Percentiles rank a stretch among this genome's conserved stretches.
These are phyloP conservation scores for Asarcornis scutulata DNA, from an alignment of 2,113 vertebrate genomes.

Conservation along the genomic window DNA sequence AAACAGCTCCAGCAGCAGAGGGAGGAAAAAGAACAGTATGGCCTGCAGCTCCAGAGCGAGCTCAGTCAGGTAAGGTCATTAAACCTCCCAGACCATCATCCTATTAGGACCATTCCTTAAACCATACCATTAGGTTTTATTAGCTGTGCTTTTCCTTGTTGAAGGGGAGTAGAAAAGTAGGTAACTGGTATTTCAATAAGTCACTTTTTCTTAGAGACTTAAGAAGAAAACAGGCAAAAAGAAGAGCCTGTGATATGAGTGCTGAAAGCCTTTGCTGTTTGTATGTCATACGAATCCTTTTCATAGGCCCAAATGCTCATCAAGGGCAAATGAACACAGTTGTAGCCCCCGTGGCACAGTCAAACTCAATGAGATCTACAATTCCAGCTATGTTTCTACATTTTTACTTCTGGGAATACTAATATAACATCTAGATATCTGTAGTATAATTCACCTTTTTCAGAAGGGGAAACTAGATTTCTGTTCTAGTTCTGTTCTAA, in stretches of 20 bases:
- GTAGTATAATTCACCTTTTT: neutral
- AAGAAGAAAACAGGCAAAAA: neutral
- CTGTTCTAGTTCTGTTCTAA: neutral
- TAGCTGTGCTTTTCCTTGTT: neutral
- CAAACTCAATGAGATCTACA: neutral
- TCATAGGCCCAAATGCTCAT: neutral
- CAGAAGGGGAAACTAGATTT: neutral
- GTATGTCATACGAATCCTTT: neutral
- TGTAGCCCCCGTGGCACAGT: neutral
- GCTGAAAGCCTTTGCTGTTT: neutral
- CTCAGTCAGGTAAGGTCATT: conserved; percentile 86
- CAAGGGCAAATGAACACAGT: neutral
- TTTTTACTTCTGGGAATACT: neutral
- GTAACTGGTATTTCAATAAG: neutral
- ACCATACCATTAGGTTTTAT: neutral
- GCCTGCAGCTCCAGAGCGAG: conserved; percentile 90
- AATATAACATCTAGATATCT: neutral
- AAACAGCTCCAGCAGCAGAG: conserved; percentile 94
- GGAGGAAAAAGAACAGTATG: conserved; percentile 92
- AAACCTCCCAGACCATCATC: neutral
- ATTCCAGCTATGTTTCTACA: neutral
- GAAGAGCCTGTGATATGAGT: neutral
- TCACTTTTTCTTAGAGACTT: neutral
- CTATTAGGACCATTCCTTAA: neutral
- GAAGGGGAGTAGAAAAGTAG: neutral